Percentiles rank a stretch among this genome's conserved stretches.
These are phyloP conservation scores for Cheilosia vernalis DNA, from an alignment of 2,888 invertebrate genomes.

Conservation along the genomic window DNA sequence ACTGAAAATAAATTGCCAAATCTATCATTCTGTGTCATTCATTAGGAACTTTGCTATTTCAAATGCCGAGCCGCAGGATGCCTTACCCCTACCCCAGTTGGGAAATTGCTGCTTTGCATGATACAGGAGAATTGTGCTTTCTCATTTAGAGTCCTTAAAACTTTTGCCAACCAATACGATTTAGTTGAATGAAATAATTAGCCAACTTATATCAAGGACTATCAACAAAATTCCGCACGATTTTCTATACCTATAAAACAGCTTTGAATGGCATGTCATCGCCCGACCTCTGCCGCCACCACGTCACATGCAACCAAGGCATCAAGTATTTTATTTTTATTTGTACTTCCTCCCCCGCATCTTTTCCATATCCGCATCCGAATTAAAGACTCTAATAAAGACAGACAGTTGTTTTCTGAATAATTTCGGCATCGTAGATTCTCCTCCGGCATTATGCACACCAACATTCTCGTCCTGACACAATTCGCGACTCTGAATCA, in stretches of 20 bases:
- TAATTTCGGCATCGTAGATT: conserved; percentile 20
- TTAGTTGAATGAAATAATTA: conserved; percentile 43
- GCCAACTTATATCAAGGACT: conserved; percentile 35
- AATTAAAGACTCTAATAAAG: conserved; percentile 60
- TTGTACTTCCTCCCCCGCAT: conserved; percentile 15
- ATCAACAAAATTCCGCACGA: conserved; percentile 30
- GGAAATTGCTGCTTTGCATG: conserved; percentile 39
- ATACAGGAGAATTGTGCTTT: background rate
- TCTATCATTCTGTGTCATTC: no score
- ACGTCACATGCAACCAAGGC: conserved; percentile 29
- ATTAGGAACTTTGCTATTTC: background rate
- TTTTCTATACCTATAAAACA: background rate
- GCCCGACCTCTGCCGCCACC: background rate
- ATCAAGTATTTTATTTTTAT: conserved; percentile 3
- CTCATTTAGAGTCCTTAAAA: background rate
- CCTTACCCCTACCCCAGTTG: conserved; percentile 9
- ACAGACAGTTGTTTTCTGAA: conserved; percentile 48
- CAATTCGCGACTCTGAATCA: conserved; percentile 38
- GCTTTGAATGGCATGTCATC: conserved; percentile 5
- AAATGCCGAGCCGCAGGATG: conserved; percentile 5
- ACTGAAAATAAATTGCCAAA: background rate
- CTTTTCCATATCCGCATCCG: background rate
- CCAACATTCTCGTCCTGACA: conserved; percentile 42
- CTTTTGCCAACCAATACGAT: conserved; percentile 5
- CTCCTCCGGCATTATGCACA: conserved; percentile 26